Base-by-base conservation (phyloP, 2,888 invertebrate genomes). In the Polietes domitor region DNA sequence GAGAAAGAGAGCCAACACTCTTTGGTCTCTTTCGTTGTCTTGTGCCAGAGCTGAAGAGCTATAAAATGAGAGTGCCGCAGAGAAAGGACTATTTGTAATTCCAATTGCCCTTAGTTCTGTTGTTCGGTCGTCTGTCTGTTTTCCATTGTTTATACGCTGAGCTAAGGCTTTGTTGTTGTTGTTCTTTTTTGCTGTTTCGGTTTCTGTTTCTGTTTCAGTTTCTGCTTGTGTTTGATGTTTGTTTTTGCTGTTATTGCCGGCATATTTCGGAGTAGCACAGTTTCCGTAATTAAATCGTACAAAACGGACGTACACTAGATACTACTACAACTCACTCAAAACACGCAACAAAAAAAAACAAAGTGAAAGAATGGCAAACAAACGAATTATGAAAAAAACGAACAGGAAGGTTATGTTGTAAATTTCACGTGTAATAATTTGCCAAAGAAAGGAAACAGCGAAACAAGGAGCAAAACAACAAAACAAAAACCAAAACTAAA, bases 271-370 rank as follows among this genome's bases (percentile, higher is more conserved):
- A 84, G 84, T 84, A 84, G 84, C 81, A 84, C 84, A 84, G 84
- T 84, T 84, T 84, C 84, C 84, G 84, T 84, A 84, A 84, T 84
- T 84, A 84, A 84, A 84, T 84, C 84, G 84, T 79, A 81, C 84
- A 84, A 78, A 84, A 81, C 84, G 84, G 84, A 84, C 84, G 81
- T 84, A 81, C 81, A 72, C 63, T 71, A 83, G 83, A 32, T 43
- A 43, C 68, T 19, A 43, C 68, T 10, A 21, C 21, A 41, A 68
- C 15, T 68, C 24, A 43, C 43, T 28, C 37, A 65, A 68, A 68
- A 24, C 10, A 41, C n/a, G 10, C 37, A 41, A 19, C 7, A 65
- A 65, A 65, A 65, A 41, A 65, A 41, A 65, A 2, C 7, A 28
- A 28, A 58, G n/a, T 3, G 26, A 58, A 58, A 58, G 19, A 53